Base-by-base conservation (phyloP, 2,797 vertebrate species). In the Orientallactaga sibirica region DNA sequence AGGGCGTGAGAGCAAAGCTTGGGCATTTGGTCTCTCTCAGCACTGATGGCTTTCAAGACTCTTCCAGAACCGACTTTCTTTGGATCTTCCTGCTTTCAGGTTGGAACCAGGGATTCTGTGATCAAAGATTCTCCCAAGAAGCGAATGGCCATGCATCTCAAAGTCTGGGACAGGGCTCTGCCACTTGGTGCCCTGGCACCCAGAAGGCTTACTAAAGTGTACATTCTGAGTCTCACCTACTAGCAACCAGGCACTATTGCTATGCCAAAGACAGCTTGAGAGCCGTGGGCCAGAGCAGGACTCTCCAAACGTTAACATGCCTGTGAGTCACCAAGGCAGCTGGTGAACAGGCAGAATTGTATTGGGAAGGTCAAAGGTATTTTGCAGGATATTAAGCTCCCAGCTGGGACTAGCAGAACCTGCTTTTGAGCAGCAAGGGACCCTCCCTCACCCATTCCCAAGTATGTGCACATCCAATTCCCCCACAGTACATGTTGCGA, bases 1-100 rank as follows among this genome's bases (percentile, higher is more conserved):
- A 22, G 24, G 0, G 43, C 33, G n/a, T 11, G n/a, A 12, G 0
- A 66, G 0, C 8, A 11, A 41, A 10, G n/a, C 61, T 55, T 68
- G 55, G 55, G 48, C n/a, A 4, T 10, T 79, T 71, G 11, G 71
- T 37, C 88, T 71, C 20, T 1, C 43, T 6, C 4, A 33, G 52
- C 20, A 1, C 41, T 1, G 18, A 66, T 9, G 29, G 55, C 33
- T 52, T n/a, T n/a, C 41, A 71, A 8, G 25, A 25, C 29, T 52
- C 62, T n/a, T 24, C 20, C n/a, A 55, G 48, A 52, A 9, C 41
- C 74, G 16, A 67, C 52, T 87, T 43, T 78, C 80, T 76, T 88
- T 93, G 71, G 87, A 91, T 68, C 37, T 15, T 10, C 25, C 41
- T 3, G 48, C 43, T 43, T 29, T 76, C 6, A 3, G 64, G 0